phyloP scores from a whole-genome alignment of 2,888 invertebrate genomes.

The Stenodema calcarata region DNA sequence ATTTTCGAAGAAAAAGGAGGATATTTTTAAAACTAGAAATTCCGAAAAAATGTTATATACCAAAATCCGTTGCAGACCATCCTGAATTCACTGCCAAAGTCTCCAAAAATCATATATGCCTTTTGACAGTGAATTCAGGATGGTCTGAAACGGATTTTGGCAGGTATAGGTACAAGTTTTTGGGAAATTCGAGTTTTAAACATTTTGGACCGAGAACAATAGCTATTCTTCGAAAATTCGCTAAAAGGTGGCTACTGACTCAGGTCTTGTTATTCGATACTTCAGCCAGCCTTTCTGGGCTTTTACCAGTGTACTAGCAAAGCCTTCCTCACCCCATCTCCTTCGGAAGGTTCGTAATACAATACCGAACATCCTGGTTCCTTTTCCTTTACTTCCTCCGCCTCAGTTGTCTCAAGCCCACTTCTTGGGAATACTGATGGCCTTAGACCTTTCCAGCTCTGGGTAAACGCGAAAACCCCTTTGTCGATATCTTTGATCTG shows the following conservation, averaged over 20 bases:
- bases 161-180: too few relatives aligned
- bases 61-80: too few relatives aligned
- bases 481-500: background rate
- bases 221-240: too few relatives aligned
- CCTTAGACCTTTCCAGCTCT: background rate
- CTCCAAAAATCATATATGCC: too few relatives aligned
- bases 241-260: background rate
- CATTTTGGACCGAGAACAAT: too few relatives aligned
- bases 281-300: background rate
- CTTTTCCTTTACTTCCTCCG: slow-evolving; percentile 10
- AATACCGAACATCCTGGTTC: slow-evolving; percentile 27
- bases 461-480: background rate
- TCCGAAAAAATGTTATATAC: too few relatives aligned
- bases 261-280: slow-evolving; percentile 18
- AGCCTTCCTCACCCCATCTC: background rate
- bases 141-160: too few relatives aligned
- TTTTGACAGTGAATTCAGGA: too few relatives aligned
- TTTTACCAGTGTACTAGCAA: background rate
- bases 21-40: too few relatives aligned
- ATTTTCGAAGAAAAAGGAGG: too few relatives aligned
- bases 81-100: too few relatives aligned
- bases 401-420: slow-evolving; percentile 1
- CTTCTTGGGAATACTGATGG: slow-evolving; percentile 7
- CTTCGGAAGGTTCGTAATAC: background rate
- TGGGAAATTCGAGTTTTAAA: too few relatives aligned